Evolutionary conservation across 1,140 invertebrate species (phyloP).

Genomic region (Diuraphis noxia): DNA sequence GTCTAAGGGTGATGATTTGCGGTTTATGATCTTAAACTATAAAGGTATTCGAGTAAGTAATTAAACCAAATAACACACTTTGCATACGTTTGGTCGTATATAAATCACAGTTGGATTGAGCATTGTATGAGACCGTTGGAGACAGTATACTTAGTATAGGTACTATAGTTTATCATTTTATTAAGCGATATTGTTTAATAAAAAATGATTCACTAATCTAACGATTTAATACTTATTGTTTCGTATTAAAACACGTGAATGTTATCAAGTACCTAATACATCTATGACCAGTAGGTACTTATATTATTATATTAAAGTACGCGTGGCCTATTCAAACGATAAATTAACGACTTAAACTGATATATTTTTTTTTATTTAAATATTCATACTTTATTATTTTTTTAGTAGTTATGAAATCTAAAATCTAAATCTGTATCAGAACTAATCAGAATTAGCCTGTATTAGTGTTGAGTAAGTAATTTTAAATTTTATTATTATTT

Average conservation of each 20-base stretch:
- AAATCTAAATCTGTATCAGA: background rate
- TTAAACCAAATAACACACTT: slow-evolving; percentile 7
- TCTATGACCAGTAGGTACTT: background rate
- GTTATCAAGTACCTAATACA: background rate
- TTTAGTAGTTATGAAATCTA: background rate
- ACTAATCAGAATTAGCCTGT: no score
- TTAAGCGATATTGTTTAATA: background rate
- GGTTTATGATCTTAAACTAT: slow-evolving; percentile 14
- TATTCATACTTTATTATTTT: background rate
- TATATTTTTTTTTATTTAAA: no score
- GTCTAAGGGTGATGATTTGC: slow-evolving; percentile 31
- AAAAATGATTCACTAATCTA: background rate
- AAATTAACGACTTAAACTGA: background rate
- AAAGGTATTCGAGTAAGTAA: slow-evolving; percentile 35
- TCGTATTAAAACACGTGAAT: background rate
- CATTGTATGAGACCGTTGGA: background rate
- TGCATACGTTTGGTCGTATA: slow-evolving; percentile 40
- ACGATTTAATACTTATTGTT: background rate
- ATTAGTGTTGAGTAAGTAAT: background rate
- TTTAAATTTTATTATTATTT: background rate
- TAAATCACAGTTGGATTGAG: slow-evolving; percentile 43
- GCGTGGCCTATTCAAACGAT: background rate
- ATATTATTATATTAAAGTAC: background rate
- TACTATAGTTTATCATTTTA: background rate
- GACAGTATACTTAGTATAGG: slow-evolving; percentile 22